phyloP scores from a whole-genome alignment of 2,797 vertebrate species.

The Chaetodon trifasciatus region DNA sequence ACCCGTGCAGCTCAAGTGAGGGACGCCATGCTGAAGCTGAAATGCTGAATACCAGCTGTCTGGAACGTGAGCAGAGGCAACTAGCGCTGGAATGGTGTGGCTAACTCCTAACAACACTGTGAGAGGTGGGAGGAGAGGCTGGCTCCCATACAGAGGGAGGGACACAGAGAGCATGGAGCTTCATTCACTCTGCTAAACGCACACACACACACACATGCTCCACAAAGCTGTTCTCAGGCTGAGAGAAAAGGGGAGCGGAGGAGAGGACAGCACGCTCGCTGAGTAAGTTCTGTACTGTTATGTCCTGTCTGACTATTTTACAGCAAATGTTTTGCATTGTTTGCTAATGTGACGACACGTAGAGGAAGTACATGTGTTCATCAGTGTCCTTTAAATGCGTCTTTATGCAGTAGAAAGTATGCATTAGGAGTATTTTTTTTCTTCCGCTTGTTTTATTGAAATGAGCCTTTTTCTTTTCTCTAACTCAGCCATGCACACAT shows the following conservation, averaged over 20 bases:
- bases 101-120: slow-evolving; percentile 55
- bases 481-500: slow-evolving; percentile 29
- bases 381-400: slow-evolving; percentile 2
- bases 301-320: slow-evolving; percentile 25
- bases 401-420: slow-evolving; percentile 6
- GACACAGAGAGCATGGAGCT: slow-evolving; percentile 79
- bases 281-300: slow-evolving; percentile 67
- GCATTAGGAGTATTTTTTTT: slow-evolving; percentile 23
- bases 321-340: background rate
- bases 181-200: slow-evolving; percentile 76
- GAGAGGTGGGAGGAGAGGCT: slow-evolving; percentile 79
- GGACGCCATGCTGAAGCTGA: slow-evolving; percentile 1
- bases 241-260: slow-evolving; percentile 64
- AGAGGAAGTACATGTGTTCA: background rate
- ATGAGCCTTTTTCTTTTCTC: slow-evolving; percentile 41
- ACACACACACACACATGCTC: slow-evolving; percentile 54
- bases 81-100: slow-evolving; percentile 47
- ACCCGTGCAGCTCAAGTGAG: background rate
- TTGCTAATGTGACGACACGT: background rate
- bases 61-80: slow-evolving; percentile 33
- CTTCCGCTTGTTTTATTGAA: slow-evolving; percentile 30
- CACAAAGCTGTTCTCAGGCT: slow-evolving; percentile 69
- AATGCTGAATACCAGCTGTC: slow-evolving; percentile 30
- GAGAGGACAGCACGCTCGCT: slow-evolving; percentile 56
- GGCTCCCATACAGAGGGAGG: slow-evolving; percentile 75